Percentiles rank a stretch among this genome's conserved stretches.
These are phyloP conservation scores for Clarias batrachus DNA, from an alignment of 2,113 vertebrate genomes.

Conservation along the genomic window DNA sequence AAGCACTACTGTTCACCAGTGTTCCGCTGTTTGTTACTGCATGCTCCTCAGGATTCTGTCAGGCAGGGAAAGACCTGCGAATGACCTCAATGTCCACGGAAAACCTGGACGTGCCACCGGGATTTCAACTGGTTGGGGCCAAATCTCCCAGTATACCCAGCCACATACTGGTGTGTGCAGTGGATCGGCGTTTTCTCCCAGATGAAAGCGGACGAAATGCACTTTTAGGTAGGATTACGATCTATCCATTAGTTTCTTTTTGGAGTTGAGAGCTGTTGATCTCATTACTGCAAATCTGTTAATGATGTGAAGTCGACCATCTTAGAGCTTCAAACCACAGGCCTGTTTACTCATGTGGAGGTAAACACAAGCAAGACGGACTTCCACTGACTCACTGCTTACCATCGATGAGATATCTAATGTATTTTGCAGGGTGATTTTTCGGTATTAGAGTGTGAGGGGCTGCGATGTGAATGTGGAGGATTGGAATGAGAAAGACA, in stretches of 20 bases:
- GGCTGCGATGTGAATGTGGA: not conserved
- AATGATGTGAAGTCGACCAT: not conserved
- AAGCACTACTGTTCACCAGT: not conserved
- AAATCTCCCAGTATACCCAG: slow-evolving; percentile 86
- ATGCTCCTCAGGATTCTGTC: slow-evolving; percentile 83
- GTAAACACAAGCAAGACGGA: not conserved
- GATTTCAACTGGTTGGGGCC: slow-evolving; percentile 87
- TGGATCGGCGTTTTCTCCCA: slow-evolving; percentile 90
- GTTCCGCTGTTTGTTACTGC: not conserved
- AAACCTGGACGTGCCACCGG: slow-evolving; percentile 82
- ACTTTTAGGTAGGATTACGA: slow-evolving; percentile 83
- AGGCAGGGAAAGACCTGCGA: slow-evolving; percentile 90
- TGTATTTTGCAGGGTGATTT: not conserved
- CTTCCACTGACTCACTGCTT: not conserved
- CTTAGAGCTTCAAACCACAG: not conserved
- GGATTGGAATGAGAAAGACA: not conserved
- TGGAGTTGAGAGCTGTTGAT: not conserved
- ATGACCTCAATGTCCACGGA: slow-evolving; percentile 82
- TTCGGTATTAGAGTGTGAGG: not conserved
- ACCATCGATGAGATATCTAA: not conserved
- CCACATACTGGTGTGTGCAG: slow-evolving; percentile 88
- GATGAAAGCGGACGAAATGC: slow-evolving; percentile 90
- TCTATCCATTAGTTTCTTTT: not conserved
- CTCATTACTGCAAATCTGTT: not conserved
- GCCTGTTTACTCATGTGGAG: not conserved